Percentiles rank a stretch among this genome's conserved stretches.
Conservation (phyloP, 2,888 invertebrate genomes). For the Metellina segmentata region DNA sequence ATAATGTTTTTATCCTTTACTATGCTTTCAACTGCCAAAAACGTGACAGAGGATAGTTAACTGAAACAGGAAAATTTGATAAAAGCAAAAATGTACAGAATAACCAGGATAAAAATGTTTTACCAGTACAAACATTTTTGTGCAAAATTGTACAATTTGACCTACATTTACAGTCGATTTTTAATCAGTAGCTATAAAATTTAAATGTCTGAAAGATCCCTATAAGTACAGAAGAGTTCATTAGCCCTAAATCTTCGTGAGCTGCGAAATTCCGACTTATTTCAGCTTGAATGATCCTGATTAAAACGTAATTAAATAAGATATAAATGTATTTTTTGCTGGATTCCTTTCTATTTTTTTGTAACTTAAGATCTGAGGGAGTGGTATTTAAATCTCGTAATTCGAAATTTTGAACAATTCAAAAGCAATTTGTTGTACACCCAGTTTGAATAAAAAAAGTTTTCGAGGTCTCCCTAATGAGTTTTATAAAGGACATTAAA, state of each 20-base stretch:
- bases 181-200: no score
- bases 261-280: not conserved
- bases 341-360: not conserved
- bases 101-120: no score
- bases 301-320: constrained; percentile 39
- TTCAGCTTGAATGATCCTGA: not conserved
- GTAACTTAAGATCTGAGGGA: not conserved
- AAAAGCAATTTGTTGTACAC: constrained; percentile 38
- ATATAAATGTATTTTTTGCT: not conserved
- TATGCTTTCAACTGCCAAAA: no score
- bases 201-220: not conserved
- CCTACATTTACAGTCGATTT: no score
- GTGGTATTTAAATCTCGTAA: constrained; percentile 33
- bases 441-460: constrained; percentile 15
- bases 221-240: not conserved
- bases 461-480: constrained; percentile 23
- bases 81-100: no score
- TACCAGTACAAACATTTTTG: no score
- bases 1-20: no score
- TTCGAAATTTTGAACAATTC: constrained; percentile 49
- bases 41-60: no score
- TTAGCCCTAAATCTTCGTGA: not conserved
- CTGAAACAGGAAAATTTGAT: no score
- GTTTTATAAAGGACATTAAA: constrained; percentile 50
- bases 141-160: no score